Evolutionary conservation across 2,113 vertebrate species (phyloP).

Genomic region (Alectura lathami): DNA sequence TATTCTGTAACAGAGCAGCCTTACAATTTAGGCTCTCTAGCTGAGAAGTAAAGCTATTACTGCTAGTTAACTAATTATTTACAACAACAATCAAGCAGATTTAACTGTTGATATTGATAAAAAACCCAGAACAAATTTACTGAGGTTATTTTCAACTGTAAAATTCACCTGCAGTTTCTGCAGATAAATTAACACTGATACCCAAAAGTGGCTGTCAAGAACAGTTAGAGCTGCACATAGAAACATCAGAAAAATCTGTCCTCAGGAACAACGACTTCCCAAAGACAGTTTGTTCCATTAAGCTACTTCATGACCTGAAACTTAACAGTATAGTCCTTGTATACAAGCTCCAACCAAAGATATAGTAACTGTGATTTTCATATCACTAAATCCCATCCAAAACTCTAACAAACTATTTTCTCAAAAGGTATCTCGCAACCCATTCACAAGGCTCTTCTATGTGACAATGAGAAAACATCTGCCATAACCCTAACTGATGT

Average conservation of each 20-base stretch:
- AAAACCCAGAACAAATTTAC: background rate
- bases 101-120: background rate
- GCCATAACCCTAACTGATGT: background rate
- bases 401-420: background rate
- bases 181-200: background rate
- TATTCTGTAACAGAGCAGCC: background rate
- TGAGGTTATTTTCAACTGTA: background rate
- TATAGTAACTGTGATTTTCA: slow-evolving; percentile 33
- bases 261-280: background rate
- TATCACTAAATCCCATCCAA: background rate
- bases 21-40: background rate
- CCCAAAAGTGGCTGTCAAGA: background rate
- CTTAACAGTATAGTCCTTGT: background rate
- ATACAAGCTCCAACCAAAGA: background rate
- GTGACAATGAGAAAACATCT: background rate
- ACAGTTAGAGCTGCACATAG: background rate
- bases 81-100: background rate
- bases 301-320: background rate
- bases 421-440: background rate
- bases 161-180: background rate
- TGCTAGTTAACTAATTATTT: background rate
- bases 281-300: background rate
- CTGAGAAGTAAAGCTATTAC: background rate
- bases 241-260: background rate
- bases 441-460: slow-evolving; percentile 11